These are phyloP conservation scores for Rhagonycha lutea DNA, from an alignment of 2,888 invertebrate species.

Conservation along the genomic window DNA sequence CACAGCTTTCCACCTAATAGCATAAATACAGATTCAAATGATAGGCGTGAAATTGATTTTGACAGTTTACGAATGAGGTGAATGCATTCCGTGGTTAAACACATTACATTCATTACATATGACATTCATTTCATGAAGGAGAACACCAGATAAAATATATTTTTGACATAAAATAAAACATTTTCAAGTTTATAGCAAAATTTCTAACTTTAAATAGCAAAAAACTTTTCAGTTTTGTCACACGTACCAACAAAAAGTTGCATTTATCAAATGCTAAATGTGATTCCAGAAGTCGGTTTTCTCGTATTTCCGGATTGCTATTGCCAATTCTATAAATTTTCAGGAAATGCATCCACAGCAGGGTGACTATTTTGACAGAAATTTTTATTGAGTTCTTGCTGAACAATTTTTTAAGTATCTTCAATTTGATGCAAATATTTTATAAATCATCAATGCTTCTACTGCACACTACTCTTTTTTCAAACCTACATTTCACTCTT, in stretches of 20 bases:
- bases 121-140: conserved; percentile 7
- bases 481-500: not conserved
- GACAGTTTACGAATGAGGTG: conserved; percentile 6
- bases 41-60: conserved; percentile 4
- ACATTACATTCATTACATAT: conserved; percentile 6
- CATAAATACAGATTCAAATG: conserved; percentile 3
- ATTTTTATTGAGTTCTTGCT: not conserved
- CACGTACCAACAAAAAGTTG: conserved; percentile 6
- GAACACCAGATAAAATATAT: not conserved
- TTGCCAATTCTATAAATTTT: conserved; percentile 8
- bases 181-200: not conserved
- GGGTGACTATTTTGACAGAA: not conserved
- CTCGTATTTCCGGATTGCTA: conserved; percentile 6
- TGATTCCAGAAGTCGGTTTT: not conserved
- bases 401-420: not conserved
- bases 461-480: not conserved
- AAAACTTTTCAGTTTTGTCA: not conserved
- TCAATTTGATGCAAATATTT: not conserved
- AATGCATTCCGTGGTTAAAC: conserved; percentile 5
- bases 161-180: not conserved
- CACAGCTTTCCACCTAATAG: not conserved
- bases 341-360: conserved; percentile 11
- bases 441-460: not conserved
- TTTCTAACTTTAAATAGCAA: not conserved
- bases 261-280: conserved; percentile 8